Evolutionary conservation across 2,888 invertebrate species (phyloP).

Genomic region (Aphodius sticticus): DNA sequence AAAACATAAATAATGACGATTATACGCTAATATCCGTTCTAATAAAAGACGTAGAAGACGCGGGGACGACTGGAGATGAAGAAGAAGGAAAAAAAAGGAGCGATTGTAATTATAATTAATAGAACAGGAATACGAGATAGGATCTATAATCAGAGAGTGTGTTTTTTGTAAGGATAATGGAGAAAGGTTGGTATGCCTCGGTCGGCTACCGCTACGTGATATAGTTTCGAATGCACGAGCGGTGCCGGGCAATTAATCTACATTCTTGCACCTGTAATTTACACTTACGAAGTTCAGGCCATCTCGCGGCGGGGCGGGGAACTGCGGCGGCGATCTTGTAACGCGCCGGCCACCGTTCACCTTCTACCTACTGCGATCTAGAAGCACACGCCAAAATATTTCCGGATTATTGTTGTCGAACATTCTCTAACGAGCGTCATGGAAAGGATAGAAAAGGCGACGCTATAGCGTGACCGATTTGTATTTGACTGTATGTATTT

Average conservation of each 20-base stretch:
- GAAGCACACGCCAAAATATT: not conserved
- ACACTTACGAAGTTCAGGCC: constrained; percentile 50
- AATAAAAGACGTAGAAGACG: constrained; percentile 33
- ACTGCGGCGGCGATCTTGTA: not conserved
- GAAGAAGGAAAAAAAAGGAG: constrained; percentile 26
- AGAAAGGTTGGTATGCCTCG: constrained; percentile 52
- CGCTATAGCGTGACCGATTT: too few relatives aligned
- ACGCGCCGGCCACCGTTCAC: not conserved
- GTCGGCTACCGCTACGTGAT: constrained; percentile 53
- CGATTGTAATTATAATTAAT: constrained; percentile 42
- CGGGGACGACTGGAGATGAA: not conserved
- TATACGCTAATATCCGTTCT: constrained; percentile 37
- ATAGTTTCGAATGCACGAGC: constrained; percentile 48
- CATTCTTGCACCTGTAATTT: constrained; percentile 54
- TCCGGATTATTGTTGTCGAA: constrained; percentile 4
- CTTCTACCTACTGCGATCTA: not conserved
- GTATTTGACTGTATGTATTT: too few relatives aligned
- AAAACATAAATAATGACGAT: constrained; percentile 33
- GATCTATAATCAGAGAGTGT: constrained; percentile 45
- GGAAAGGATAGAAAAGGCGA: too few relatives aligned
- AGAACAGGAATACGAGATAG: constrained; percentile 41
- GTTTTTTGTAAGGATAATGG: constrained; percentile 49
- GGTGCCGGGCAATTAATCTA: constrained; percentile 50
- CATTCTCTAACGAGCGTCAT: not conserved
- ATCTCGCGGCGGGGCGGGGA: constrained; percentile 18